Evolutionary conservation across 2,797 vertebrate species (phyloP), one percentile per base, ranked within the genome.

Genomic region (Falco columbarius): DNA sequence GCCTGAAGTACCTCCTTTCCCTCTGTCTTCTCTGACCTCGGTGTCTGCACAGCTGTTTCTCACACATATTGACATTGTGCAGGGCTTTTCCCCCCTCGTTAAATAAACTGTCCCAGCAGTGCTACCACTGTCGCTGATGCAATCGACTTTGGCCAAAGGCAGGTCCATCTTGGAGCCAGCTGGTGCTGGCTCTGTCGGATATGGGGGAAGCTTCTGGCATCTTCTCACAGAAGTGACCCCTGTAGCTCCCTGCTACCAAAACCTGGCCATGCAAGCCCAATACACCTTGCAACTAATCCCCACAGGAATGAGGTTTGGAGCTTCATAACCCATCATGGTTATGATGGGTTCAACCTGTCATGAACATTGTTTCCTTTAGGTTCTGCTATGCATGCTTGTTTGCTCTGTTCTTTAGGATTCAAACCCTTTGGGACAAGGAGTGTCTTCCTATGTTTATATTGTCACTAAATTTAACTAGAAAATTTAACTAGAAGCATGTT

Each of bases 141-240:
- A 12, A 38, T 59, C 3, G 26, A 52, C 29, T 29, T 16, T 58
- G n/a, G 21, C 21, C 18, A 19, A 17, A 0, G 0, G 8, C 16
- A 15, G 5, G 10, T 36, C 18, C 0, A 0, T 8, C 34, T 42
- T 42, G 16, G 10, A 36, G 38, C 30, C 0, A 0, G 8, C 9
- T 59, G 21, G 29, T 12, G 5, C 4, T 34, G 67, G 12, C 74
- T 54, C 40, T 61, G 11, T 47, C 29, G 54, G 67, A 42, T 18
- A 32, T 0, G 9, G 15, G 14, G 7, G 59, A 67, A 55, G 30
- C 24, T 90, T 23, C 38, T 47, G 26, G 21, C 34, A 79, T 21
- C 21, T 67, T 30, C 46, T 66, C 30, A 27, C 34, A 42, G 26
- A 36, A 61, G 5, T 7, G 44, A 26, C 8, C 10, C 5, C 40